A percentile compares a stretch with the other conserved stretches of the same genome.
These are phyloP conservation scores for Ferrisia virgata DNA, from an alignment of 2,888 invertebrate genomes.

Conservation along the genomic window DNA sequence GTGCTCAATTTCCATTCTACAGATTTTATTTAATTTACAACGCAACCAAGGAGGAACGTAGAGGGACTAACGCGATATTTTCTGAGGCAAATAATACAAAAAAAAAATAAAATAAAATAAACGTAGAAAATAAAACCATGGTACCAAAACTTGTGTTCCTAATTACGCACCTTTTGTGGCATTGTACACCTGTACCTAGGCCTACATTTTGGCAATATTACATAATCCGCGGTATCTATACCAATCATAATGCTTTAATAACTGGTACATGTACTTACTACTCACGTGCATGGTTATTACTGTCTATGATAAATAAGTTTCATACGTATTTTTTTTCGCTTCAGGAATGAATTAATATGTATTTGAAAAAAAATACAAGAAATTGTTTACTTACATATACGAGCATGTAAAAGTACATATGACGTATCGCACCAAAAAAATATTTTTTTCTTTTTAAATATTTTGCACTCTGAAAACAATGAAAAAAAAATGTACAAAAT, in stretches of 20 bases:
- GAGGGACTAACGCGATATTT: neutral
- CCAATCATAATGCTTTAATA: neutral
- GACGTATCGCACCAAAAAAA: no score
- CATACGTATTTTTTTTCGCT: no score
- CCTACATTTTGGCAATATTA: neutral
- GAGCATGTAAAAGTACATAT: no score
- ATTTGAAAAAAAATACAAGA: no score
- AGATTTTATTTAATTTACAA: slow-evolving; percentile 26
- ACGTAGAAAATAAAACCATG: neutral
- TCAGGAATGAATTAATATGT: no score
- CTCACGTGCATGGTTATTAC: neutral
- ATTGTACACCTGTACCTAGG: neutral
- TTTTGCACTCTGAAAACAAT: no score
- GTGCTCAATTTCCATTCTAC: slow-evolving; percentile 19
- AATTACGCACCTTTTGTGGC: neutral
- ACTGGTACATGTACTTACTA: neutral
- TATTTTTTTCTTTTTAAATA: no score
- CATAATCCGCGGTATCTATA: neutral
- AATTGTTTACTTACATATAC: no score
- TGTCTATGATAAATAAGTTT: neutral
- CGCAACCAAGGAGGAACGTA: neutral
- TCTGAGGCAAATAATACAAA: no score
- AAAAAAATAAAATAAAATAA: neutral
- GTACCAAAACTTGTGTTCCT: neutral
- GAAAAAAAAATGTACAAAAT: neutral